Evolutionary conservation across 2,113 vertebrate genomes (phyloP), one percentile per base, ranked within the genome.

Genomic region (Chauna torquata): DNA sequence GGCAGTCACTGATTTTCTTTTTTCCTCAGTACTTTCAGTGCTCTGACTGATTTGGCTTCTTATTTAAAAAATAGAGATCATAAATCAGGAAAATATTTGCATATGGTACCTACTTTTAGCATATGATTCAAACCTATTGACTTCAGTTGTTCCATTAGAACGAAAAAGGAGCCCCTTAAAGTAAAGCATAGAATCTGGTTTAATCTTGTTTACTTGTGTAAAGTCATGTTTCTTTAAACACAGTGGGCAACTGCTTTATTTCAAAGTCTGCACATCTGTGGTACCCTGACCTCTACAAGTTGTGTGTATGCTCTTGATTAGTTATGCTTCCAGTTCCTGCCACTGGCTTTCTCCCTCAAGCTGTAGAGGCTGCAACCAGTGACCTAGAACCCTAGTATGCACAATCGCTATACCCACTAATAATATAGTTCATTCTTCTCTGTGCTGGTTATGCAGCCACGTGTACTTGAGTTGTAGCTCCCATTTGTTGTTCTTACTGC

Each of bases 171-270:
- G 27, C 30, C 23, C 80, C 27, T 42, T 42, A 2, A 36, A 78
- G 45, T 50, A 59, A 86, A 54, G 58, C 18, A 24, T 40, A 80
- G 49, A 34, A 76, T 49, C 42, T 57, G 20, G 22, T 74, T 28
- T 95, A 92, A 91, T 91, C 25, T 71, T 89, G 81, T 94, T 89
- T 84, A 68, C 57, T 76, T 68, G 36, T 57, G 72, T 58, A 61
- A 84, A 68, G 45, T 71, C 58, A 86, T 19, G 49, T 83, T 92
- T 94, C 71, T 76, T 57, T 44, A 81, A 5, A 24, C 8, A 68
- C 25, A 94, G 62, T 24, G 23, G 45, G 59, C 44, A 96, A 34
- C 68, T 75, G 49, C 45, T 87, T 93, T 72, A 22, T 90, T 93
- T 94, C 69, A 90, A 61, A 93, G 85, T 89, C 1, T 4, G 47